Base-by-base conservation (phyloP, 2,888 invertebrate species). In the Habrosyne pyritoides region DNA sequence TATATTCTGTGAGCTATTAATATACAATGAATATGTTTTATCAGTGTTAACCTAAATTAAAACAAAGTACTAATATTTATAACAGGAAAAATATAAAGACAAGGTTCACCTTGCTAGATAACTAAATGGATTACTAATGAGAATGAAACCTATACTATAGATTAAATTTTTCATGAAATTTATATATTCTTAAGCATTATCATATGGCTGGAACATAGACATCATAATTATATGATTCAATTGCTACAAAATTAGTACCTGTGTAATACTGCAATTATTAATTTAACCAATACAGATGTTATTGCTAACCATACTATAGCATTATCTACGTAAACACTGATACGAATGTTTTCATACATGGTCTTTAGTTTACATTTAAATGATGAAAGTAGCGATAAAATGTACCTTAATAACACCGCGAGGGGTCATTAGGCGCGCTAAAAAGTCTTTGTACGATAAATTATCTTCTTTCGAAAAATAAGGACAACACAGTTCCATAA, bases 401-500 rank as follows among this genome's bases (percentile, higher is more conserved):
- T 80, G 66, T 91, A 91, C 91, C 91, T 91, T 84, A 68, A 66
- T 72, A 82, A 78, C 77, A 86, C 81, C 76, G 83, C 79, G 81
- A 86, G 80, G 80, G 86, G 78, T 87, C 91, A 91, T 91, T 86
- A 88, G 87, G 83, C 81, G 86, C 81, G 83, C 78, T 87, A 87
- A 81, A 83, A 80, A 69, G 67, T 75, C 80, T 79, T 79, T 81
- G 75, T 83, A 77, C 70, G 75, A 76, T 83, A 89, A 76, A 85
- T 79, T 84, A 79, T 85, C 88, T 88, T 87, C 86, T 73, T 83
- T 84, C 73, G 74, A 77, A 82, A 84, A 87, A 87, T 87, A 86
- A 71, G 85, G 79, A 83, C 86, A 87, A 84, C 81, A 80, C 77
- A 80, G 80, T 83, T 87, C 90, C 91, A 90, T 92, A 91, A 92